Evolutionary conservation across 1,140 invertebrate species (phyloP), one percentile per base, ranked within the genome.

Genomic region (Calephelis nemesis): DNA sequence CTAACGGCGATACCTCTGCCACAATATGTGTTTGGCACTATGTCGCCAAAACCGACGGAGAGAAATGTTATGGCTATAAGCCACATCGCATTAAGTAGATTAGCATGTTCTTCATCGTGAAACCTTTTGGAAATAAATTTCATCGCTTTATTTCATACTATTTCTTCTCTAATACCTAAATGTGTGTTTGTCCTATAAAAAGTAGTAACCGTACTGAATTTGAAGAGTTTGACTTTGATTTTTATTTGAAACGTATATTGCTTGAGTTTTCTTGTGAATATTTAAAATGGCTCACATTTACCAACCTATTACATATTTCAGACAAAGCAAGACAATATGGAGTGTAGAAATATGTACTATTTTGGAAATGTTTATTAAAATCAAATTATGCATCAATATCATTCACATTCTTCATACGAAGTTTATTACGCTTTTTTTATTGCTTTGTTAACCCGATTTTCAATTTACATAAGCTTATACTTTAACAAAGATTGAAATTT

Each of bases 11-110:
- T 99, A 87, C 97, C 97, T 92, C 98, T 94, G 82, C 98, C 98
- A 93, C 98, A 99, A 94, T 99, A 99, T 75, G 99, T 99, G 93
- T 99, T 99, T 85, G 99, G 99, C 87, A 99, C 98, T 92, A 99
- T 99, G 94, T 99, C 99, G 87, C 99, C 99, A 94, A 99, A 99
- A 87, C 98, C 98, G 87, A 99, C 98, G 93, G 98, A 98, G 82
- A 99, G 95, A 95, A 99, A 97, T 82, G 98, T 99, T 87, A 98
- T 99, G 83, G 98, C 97, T 92, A 99, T 98, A 92, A 99, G 95
- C 98, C 98, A 99, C 98, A 99, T 98, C 81, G 98, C 97, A 94
- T 99, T 99, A 82, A 99, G 95, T 82, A 99, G 96, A 93, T 99
- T 99, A 84, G 97, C 97, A 93, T 99, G 98, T 93, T 98, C 97